Conservation (phyloP, 2,888 invertebrate genomes). For the Monoplex corrugatus region DNA sequence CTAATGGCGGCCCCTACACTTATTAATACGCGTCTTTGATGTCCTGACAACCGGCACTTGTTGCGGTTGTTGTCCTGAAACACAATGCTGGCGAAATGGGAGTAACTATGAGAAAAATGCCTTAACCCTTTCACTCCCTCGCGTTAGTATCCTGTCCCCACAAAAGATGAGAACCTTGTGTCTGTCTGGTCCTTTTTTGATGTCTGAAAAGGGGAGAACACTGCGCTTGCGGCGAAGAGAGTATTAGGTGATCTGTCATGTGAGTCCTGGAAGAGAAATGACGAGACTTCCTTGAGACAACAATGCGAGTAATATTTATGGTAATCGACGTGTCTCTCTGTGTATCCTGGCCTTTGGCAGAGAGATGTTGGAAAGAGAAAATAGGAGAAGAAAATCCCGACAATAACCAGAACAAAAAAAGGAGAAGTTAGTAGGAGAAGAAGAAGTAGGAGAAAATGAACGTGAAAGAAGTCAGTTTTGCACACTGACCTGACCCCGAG, state of each 20-base stretch:
- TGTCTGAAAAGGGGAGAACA: background rate
- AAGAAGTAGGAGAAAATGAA: no score
- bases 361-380: no score
- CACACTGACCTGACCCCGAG: no score
- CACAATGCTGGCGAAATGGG: background rate
- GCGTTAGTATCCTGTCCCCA: no score
- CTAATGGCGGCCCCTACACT: background rate
- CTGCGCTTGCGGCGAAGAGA: background rate
- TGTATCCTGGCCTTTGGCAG: no score
- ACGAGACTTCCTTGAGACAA: conserved; percentile 18
- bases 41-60: background rate
- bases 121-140: no score
- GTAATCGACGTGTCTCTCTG: conserved; percentile 29
- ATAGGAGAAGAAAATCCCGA: background rate
- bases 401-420: background rate
- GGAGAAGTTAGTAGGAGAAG: no score
- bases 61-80: background rate
- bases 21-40: background rate
- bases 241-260: conserved; percentile 10
- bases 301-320: conserved; percentile 12
- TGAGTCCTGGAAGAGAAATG: background rate
- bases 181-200: no score
- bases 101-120: background rate
- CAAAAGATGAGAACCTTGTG: no score
- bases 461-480: no score